Evolutionary conservation across 2,113 vertebrate species (phyloP), one percentile per base, ranked within the genome.

Genomic region (Eupsittula cactorum): DNA sequence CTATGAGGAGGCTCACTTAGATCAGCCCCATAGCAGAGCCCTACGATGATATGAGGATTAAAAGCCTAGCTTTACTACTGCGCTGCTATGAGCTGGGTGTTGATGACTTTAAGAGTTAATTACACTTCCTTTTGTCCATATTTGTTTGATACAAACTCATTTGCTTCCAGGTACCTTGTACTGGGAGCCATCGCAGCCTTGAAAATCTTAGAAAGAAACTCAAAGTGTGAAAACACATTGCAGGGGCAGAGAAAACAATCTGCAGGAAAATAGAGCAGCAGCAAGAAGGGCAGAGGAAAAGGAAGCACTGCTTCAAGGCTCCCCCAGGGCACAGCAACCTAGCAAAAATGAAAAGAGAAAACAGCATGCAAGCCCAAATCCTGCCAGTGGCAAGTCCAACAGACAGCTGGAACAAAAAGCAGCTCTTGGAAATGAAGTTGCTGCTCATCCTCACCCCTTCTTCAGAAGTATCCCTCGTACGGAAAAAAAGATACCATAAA

Each of bases 331-430:
- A 84, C 0, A 4, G 41, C 0, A 0, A 87, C 47, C 41, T 68
- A 71, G 79, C 27, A 87, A 70, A 96, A 88, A 75, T 76, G 81
- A 90, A 71, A 95, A 64, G 37, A 79, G 37, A 92, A 89, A 92
- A 76, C 67, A 94, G 92, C 44, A 39, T 33, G 87, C 68, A 92
- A 81, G 79, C 75, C 76, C 28, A 73, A 74, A 86, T 86, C 39
- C 71, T 94, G 83, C 80, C 68, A 57, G 60, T 75, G 73, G 86
- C 62, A 88, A 81, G 50, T 50, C 74, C 86, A 90, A 68, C 49
- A 94, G 91, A 76, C 75, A 85, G 49, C 67, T 80, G 50, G 46
- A 94, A 63, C 57, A 78, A 91, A 89, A 85, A 74, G 39, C 67
- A 81, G 35, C 24, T 57, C 59, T 84, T 69, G 62, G 67, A 85